Evolutionary conservation across 30 jellyfish, hydroid and myxozoan genomes (phyloP).

Genomic region (Hydra vulgaris): DNA sequence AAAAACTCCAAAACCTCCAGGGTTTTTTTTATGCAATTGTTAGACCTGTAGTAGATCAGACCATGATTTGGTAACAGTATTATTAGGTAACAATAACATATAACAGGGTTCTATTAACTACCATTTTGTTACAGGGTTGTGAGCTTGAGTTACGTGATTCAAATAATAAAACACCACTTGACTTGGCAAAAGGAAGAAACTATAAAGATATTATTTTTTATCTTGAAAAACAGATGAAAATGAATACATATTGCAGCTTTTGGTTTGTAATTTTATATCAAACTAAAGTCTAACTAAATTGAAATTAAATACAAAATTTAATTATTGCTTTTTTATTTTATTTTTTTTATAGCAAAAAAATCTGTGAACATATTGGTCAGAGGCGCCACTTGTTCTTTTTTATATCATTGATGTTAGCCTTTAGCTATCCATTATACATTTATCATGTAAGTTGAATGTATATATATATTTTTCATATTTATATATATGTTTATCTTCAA

Average conservation of each 20-base stretch:
- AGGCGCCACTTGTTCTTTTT: too few relatives aligned
- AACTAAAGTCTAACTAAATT: too few relatives aligned
- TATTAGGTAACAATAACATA: neutral
- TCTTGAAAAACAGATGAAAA: slow-evolving; percentile 38
- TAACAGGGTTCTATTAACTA: neutral
- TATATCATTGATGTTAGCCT: too few relatives aligned
- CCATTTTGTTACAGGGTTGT: slow-evolving; percentile 49
- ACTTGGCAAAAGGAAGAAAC: slow-evolving; percentile 87
- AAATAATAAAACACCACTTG: slow-evolving; percentile 84
- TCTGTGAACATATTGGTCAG: slow-evolving; percentile 40
- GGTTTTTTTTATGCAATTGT: too few relatives aligned
- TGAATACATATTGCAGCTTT: slow-evolving; percentile 49
- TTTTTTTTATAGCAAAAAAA: slow-evolving; percentile 41
- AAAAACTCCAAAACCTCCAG: too few relatives aligned
- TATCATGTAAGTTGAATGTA: too few relatives aligned
- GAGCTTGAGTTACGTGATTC: slow-evolving; percentile 64
- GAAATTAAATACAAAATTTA: neutral
- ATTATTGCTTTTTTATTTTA: neutral
- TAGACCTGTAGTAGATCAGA: neutral
- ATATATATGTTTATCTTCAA: too few relatives aligned
- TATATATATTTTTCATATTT: too few relatives aligned
- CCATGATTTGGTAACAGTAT: neutral
- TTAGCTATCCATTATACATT: too few relatives aligned
- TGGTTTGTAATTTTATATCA: too few relatives aligned
- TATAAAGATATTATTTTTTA: slow-evolving; percentile 47